phyloP scores from a whole-genome alignment of 2,113 vertebrate species.

The Boulengeromyrus knoepffleri region DNA sequence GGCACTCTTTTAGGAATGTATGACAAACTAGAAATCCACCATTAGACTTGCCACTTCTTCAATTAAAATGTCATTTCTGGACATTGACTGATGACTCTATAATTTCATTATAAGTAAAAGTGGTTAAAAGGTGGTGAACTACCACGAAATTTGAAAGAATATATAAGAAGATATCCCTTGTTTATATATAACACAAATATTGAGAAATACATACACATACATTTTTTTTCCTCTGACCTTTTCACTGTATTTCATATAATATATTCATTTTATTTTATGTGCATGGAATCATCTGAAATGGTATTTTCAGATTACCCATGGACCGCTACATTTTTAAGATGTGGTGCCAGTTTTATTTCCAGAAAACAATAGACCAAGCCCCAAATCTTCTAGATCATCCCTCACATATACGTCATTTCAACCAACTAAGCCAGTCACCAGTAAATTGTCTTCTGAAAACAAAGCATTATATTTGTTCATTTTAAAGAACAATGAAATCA shows the following conservation, averaged over 20 bases:
- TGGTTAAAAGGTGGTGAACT: background rate
- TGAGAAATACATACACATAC: background rate
- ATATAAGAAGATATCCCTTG: background rate
- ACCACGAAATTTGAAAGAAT: background rate
- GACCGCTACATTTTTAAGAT: background rate
- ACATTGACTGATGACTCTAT: background rate
- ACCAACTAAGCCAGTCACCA: background rate
- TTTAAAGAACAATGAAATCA: background rate
- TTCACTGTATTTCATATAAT: background rate
- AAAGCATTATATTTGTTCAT: background rate
- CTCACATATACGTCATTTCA: background rate
- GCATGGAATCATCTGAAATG: background rate
- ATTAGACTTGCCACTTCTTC: background rate
- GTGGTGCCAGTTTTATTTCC: background rate
- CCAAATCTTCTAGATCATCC: background rate
- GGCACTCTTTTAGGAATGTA: no score
- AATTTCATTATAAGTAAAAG: background rate
- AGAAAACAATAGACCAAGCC: background rate
- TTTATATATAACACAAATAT: background rate
- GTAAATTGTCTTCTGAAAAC: background rate
- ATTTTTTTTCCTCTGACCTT: background rate
- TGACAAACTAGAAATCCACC: background rate
- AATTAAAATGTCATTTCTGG: background rate
- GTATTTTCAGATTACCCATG: background rate
- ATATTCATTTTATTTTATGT: background rate